phyloP scores from a whole-genome alignment of 2,797 vertebrate genomes.

The Arctocebus calabarensis region DNA sequence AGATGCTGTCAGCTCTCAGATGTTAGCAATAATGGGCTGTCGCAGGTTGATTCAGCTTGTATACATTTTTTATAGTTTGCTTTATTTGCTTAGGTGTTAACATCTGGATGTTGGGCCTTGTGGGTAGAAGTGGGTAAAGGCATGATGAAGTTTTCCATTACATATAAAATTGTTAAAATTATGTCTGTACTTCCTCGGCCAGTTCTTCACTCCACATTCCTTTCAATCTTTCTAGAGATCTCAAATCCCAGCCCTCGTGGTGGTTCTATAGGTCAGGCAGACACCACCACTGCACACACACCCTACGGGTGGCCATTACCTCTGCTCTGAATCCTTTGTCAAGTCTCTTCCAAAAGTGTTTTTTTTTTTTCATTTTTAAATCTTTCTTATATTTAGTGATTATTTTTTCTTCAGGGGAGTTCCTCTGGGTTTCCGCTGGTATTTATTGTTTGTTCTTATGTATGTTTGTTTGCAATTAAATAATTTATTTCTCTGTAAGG shows the following conservation, averaged over 20 bases:
- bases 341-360: not conserved
- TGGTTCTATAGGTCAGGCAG: not conserved
- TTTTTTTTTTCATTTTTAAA: not conserved
- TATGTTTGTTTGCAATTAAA: not conserved
- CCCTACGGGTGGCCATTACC: not conserved
- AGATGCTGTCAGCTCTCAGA: not conserved
- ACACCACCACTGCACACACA: not conserved
- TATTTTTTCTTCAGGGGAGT: not conserved
- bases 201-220: not conserved
- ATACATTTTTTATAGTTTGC: not conserved
- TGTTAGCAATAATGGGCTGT: not conserved
- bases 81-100: not conserved
- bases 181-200: not conserved
- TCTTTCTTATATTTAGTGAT: not conserved
- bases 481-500: not conserved
- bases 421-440: not conserved
- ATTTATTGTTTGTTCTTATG: not conserved
- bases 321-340: not conserved
- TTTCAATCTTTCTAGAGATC: not conserved
- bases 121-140: not conserved
- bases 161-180: not conserved
- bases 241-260: not conserved
- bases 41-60: not conserved
- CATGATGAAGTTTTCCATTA: not conserved
- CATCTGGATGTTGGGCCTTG: not conserved